Percentiles rank a stretch among this genome's conserved stretches.
Evolutionary conservation across 1,140 invertebrate genomes (phyloP).

Genomic region (Drosophila cardini): DNA sequence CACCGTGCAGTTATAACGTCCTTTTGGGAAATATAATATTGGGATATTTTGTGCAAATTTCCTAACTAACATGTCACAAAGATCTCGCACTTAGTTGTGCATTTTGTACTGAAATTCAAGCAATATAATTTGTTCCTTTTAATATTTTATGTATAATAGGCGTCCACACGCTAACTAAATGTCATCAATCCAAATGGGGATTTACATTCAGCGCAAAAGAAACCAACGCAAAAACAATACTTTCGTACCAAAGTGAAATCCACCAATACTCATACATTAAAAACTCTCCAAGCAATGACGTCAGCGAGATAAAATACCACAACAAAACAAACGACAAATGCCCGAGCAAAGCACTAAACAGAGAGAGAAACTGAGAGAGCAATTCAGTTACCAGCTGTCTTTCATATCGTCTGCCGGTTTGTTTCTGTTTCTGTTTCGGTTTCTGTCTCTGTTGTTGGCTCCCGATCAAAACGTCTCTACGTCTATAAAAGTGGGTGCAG

Average conservation of each 20-base stretch:
- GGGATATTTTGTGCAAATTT: too few relatives aligned
- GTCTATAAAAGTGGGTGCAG: slow-evolving; percentile 3
- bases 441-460: slow-evolving; percentile 15
- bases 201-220: slow-evolving; percentile 12
- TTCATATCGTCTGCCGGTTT: slow-evolving; percentile 43
- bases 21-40: too few relatives aligned
- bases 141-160: too few relatives aligned
- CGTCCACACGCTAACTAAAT: neutral
- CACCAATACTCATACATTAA: neutral
- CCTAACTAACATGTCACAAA: too few relatives aligned
- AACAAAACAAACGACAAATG: slow-evolving; percentile 1
- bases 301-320: slow-evolving; percentile 22
- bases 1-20: too few relatives aligned
- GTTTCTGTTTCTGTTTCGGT: slow-evolving; percentile 5
- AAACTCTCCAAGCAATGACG: slow-evolving; percentile 25
- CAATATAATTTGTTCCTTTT: too few relatives aligned
- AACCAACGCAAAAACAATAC: neutral
- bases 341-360: slow-evolving; percentile 17
- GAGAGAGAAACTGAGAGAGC: slow-evolving; percentile 54
- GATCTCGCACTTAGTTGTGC: too few relatives aligned
- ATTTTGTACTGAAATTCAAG: too few relatives aligned
- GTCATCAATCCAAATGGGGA: slow-evolving; percentile 21
- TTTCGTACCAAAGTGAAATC: slow-evolving; percentile 28
- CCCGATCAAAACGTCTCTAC: slow-evolving; percentile 40
- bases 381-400: slow-evolving; percentile 47